phyloP scores from a whole-genome alignment of 2,797 vertebrate species.

The Balearica regulorum region DNA sequence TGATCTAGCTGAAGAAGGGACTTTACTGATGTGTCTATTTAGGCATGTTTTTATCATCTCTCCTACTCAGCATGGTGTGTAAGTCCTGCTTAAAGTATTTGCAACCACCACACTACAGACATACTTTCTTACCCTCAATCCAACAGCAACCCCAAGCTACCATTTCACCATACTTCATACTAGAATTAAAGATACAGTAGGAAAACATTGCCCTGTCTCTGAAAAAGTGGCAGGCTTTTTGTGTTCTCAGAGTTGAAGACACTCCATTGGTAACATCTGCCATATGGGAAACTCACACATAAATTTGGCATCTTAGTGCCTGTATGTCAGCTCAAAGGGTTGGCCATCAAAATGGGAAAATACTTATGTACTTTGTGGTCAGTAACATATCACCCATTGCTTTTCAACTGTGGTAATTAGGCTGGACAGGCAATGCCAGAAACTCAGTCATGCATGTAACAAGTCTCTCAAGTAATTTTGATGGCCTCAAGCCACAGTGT shows the following conservation, averaged over 20 bases:
- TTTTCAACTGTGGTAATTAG: background rate
- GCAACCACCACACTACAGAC: background rate
- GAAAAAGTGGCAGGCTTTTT: background rate
- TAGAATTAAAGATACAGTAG: background rate
- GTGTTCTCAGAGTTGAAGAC: background rate
- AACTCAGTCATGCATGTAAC: background rate
- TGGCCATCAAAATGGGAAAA: background rate
- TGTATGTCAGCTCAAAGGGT: accelerated
- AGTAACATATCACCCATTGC: background rate
- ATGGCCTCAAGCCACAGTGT: background rate
- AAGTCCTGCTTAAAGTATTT: background rate
- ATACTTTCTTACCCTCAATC: background rate
- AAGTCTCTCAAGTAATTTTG: background rate
- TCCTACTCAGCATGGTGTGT: background rate
- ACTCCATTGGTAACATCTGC: background rate
- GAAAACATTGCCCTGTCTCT: background rate
- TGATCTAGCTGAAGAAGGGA: background rate
- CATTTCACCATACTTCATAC: background rate
- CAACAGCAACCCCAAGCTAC: background rate
- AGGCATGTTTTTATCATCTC: background rate
- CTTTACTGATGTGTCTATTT: background rate
- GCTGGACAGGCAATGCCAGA: background rate
- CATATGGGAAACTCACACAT: background rate
- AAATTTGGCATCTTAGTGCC: background rate
- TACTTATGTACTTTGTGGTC: background rate